Evolutionary conservation across 2,113 vertebrate species (phyloP).

Genomic region (Craseonycteris thonglongyai): DNA sequence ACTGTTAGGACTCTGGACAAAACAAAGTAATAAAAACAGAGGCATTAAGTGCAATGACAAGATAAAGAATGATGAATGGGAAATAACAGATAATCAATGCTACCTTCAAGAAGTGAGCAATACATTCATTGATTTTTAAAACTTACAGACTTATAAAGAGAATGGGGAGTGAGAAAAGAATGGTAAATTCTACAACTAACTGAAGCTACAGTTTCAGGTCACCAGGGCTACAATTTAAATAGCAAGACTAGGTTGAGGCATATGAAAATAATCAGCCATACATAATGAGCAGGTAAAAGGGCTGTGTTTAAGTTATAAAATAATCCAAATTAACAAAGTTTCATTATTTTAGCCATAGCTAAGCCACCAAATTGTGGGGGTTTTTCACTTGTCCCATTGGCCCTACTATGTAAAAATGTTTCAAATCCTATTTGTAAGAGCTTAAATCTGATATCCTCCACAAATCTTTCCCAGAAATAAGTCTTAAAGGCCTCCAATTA

Average conservation of each 20-base stretch:
- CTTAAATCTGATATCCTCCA: not conserved
- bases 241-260: not conserved
- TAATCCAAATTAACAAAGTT: not conserved
- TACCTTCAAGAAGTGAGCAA: not conserved
- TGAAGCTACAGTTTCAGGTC: not conserved
- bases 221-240: not conserved
- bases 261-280: not conserved
- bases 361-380: not conserved
- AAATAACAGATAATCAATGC: not conserved
- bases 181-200: not conserved
- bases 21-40: not conserved
- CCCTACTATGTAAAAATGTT: not conserved
- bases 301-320: not conserved
- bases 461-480: not conserved
- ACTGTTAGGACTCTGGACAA: not conserved
- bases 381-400: not conserved
- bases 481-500: not conserved
- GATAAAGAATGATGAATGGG: not conserved
- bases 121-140: not conserved
- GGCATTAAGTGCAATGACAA: not conserved
- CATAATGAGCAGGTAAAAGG: not conserved
- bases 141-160: not conserved
- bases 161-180: not conserved
- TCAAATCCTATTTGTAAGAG: not conserved
- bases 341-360: not conserved